These are phyloP conservation scores for Sylvilagus floridanus DNA, from an alignment of 2,797 vertebrate species.

Conservation along the genomic window DNA sequence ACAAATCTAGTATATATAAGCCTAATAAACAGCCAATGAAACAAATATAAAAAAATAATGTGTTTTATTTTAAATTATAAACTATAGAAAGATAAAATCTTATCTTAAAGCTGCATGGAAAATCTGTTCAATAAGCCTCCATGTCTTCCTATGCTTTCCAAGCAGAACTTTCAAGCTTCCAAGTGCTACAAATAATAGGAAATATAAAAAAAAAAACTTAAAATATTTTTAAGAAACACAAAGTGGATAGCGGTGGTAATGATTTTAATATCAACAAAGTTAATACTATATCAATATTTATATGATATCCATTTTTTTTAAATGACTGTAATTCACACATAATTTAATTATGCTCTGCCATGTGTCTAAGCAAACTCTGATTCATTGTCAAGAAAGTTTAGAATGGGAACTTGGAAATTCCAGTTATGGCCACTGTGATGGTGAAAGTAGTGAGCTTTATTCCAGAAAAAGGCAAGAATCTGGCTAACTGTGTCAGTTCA, in stretches of 20 bases:
- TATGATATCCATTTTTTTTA: not conserved
- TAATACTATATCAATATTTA: not conserved
- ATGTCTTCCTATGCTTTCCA: constrained; percentile 57
- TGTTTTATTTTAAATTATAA: not conserved
- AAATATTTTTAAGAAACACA: not conserved
- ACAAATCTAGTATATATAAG: not conserved
- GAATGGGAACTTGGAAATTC: not conserved
- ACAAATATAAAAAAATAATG: not conserved
- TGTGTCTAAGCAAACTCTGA: not conserved
- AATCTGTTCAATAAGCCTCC: constrained; percentile 37
- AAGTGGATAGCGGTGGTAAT: not conserved
- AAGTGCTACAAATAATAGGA: not conserved
- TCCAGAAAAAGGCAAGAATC: not conserved
- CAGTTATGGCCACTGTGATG: not conserved
- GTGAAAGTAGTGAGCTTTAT: not conserved
- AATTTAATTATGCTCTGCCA: not conserved
- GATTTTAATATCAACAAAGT: not conserved
- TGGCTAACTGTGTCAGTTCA: not conserved
- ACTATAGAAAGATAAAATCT: not conserved
- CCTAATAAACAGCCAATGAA: not conserved
- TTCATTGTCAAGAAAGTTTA: not conserved
- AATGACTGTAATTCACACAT: not conserved
- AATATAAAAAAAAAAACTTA: not conserved
- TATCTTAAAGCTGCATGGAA: not conserved
- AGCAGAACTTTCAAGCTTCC: constrained; percentile 77